These are phyloP conservation scores for Nineta flava DNA, from an alignment of 2,888 invertebrate genomes.

Conservation along the genomic window DNA sequence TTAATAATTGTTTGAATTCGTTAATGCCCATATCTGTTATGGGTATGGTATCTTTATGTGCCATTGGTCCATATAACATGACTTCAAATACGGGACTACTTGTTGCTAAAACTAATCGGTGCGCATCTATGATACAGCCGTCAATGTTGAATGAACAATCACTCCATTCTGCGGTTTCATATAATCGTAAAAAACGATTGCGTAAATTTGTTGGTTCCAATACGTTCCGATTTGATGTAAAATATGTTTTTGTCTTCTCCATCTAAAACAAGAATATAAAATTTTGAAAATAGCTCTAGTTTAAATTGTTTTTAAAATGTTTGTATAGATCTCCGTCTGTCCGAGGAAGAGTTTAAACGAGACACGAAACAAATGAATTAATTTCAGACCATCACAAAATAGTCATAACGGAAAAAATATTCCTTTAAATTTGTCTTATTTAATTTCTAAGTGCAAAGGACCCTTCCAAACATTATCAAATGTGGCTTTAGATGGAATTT, in stretches of 20 bases:
- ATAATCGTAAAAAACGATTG: slow-evolving; percentile 31
- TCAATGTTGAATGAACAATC: slow-evolving; percentile 42
- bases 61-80: slow-evolving; percentile 47
- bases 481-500: too few relatives aligned
- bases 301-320: too few relatives aligned
- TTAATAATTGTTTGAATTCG: slow-evolving; percentile 41
- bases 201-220: background rate
- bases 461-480: too few relatives aligned
- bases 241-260: background rate
- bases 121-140: slow-evolving; percentile 35
- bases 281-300: too few relatives aligned
- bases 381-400: too few relatives aligned
- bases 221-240: background rate
- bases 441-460: too few relatives aligned
- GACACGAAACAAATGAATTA: too few relatives aligned
- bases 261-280: too few relatives aligned
- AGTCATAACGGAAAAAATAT: too few relatives aligned
- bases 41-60: slow-evolving; percentile 28
- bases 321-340: too few relatives aligned
- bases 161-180: slow-evolving; percentile 36
- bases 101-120: slow-evolving; percentile 44
- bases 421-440: too few relatives aligned
- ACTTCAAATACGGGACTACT: slow-evolving; percentile 53
- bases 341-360: too few relatives aligned
- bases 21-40: slow-evolving; percentile 42